Conservation (phyloP, 2,113 vertebrate species). For the Vidua macroura region DNA sequence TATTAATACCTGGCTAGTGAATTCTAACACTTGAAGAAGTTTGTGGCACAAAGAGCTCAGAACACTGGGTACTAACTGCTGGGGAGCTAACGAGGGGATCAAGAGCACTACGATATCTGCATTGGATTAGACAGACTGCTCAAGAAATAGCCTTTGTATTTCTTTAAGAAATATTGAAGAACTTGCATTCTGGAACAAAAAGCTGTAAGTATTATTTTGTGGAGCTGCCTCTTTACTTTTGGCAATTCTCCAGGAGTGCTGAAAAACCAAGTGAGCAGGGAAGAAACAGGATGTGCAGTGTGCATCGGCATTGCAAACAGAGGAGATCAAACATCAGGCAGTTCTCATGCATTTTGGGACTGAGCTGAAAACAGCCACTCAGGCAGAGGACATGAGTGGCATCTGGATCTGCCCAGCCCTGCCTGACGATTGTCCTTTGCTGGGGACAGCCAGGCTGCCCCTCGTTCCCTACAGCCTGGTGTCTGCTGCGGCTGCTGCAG, state of each 20-base stretch:
- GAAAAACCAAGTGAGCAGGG: background rate
- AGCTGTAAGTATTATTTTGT: background rate
- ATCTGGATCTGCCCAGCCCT: background rate
- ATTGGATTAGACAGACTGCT: background rate
- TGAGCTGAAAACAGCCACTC: background rate
- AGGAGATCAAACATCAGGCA: background rate
- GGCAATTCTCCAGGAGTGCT: background rate
- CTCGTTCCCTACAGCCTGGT: background rate
- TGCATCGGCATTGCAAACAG: background rate
- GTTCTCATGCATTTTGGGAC: background rate
- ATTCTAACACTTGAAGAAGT: background rate
- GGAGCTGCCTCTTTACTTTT: background rate
- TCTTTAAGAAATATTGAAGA: background rate
- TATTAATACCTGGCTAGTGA: background rate
- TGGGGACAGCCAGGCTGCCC: background rate
- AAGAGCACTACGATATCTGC: background rate
- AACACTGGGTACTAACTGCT: background rate
- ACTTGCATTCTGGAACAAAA: background rate
- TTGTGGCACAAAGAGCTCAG: background rate
- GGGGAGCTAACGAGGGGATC: rapidly evolving
- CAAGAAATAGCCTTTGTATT: background rate
- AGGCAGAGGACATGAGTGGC: rapidly evolving
- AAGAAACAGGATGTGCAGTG: background rate
- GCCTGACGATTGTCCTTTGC: background rate
- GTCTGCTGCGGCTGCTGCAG: background rate